Base-by-base conservation (phyloP, 1,140 invertebrate genomes). In the Drepana arcuata region DNA sequence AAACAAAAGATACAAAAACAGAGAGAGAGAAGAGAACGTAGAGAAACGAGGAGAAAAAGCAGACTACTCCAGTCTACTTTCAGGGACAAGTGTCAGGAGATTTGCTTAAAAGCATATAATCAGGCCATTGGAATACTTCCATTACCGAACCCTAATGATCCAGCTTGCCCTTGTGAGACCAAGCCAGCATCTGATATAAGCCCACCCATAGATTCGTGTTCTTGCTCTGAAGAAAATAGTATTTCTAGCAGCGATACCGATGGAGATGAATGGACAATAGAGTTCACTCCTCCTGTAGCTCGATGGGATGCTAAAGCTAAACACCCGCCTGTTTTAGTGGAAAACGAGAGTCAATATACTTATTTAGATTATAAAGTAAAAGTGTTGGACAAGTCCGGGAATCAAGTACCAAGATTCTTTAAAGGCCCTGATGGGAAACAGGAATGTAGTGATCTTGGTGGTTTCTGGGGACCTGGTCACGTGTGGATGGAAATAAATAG, bases 321-420 rank as follows among this genome's bases (percentile, higher is more conserved):
- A 47, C 70, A 74, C 34, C 64, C 66, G 16, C 64, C 70, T 9
- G 30, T 49, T 7, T 11, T 56, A 14, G 21, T 18, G 31, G 59
- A 70, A 7, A 70, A 58, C 30, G 74, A 79, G 35, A 41, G 42
- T 34, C 74, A 79, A 45, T 81, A 81, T 34, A 77, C 34, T 42
- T 81, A 79, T 48, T 57, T 77, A 50, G 77, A 81, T 53, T 81
- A 71, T 33, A 78, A 68, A 61, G 77, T 81, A 1, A 81, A 79
- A 53, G 26, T 77, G 25, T 14, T 71, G 1, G 77, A 81, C 40
- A 81, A 75, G 45, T 37, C 40, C 25, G 74, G 72, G 11, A 78
- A 72, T 49, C 63, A 48, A 26, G 58, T 79, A 14, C 63, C 66
- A 9, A 59, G 77, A 44, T 79, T 41, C 34, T 79, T 82, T 34